phyloP scores from a whole-genome alignment of 2,113 vertebrate species.

The Brachypteracias leptosomus region DNA sequence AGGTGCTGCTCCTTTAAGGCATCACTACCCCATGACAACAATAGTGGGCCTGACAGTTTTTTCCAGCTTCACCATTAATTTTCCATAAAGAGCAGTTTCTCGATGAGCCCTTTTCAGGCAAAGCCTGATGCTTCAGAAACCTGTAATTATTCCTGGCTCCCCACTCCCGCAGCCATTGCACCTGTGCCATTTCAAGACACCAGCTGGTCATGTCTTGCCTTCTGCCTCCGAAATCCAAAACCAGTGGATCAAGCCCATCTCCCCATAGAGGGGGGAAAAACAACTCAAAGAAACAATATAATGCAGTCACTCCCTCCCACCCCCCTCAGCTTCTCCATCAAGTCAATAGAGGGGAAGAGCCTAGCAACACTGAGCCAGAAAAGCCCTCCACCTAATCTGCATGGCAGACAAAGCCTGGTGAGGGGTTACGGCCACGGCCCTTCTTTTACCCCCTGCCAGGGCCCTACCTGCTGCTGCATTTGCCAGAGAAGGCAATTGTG shows the following conservation, averaged over 20 bases:
- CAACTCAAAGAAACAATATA: conserved; percentile 53
- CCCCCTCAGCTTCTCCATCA: conserved; percentile 38
- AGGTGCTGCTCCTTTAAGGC: conserved; percentile 57
- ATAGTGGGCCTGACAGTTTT: conserved; percentile 66
- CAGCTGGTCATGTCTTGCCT: conserved; percentile 81
- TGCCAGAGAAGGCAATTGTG: not conserved
- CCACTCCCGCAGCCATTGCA: conserved; percentile 81
- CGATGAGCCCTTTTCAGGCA: conserved; percentile 75
- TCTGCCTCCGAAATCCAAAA: conserved; percentile 78
- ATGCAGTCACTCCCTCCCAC: not conserved
- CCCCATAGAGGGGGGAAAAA: conserved; percentile 44
- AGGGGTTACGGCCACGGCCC: conserved; percentile 47
- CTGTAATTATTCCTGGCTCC: conserved; percentile 83
- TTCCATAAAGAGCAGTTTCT: conserved; percentile 81
- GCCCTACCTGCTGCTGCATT: conserved; percentile 25
- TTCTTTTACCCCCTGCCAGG: not conserved
- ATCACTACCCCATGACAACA: conserved; percentile 57
- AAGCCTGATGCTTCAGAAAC: conserved; percentile 79
- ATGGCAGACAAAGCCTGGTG: conserved; percentile 63
- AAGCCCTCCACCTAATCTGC: conserved; percentile 67
- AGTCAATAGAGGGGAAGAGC: conserved; percentile 54
- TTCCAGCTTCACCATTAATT: conserved; percentile 77
- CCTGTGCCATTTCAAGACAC: conserved; percentile 81
- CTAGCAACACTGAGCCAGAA: conserved; percentile 51
- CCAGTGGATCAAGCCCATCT: conserved; percentile 58